phyloP scores from a whole-genome alignment of 2,113 vertebrate species.

The Phodopus roborovskii region DNA sequence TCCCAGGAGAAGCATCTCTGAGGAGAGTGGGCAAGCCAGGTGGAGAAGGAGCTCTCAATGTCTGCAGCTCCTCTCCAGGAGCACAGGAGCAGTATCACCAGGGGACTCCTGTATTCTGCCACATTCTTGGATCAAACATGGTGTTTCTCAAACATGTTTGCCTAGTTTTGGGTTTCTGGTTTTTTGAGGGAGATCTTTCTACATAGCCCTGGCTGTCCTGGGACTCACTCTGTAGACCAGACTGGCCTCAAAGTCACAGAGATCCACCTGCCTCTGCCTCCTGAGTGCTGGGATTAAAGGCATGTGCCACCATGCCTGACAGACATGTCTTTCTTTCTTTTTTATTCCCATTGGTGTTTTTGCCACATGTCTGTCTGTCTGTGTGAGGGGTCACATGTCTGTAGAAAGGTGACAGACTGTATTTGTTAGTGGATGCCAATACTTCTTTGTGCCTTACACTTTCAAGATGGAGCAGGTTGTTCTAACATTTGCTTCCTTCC shows the following conservation, averaged over 20 bases:
- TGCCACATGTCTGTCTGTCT: neutral
- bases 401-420: neutral
- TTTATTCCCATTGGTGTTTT: neutral
- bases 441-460: neutral
- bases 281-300: neutral
- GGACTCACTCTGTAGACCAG: neutral
- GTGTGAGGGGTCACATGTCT: neutral
- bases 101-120: neutral
- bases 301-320: neutral
- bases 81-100: neutral
- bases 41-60: neutral
- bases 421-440: neutral
- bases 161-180: neutral
- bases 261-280: neutral
- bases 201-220: neutral
- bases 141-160: neutral
- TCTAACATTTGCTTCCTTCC: conserved; percentile 24
- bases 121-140: neutral
- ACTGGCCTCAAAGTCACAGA: neutral
- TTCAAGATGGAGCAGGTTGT: neutral
- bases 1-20: neutral
- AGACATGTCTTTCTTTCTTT: neutral
- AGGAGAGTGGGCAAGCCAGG: neutral
- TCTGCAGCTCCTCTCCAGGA: neutral
- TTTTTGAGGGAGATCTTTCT: neutral